Percentiles rank a stretch among this genome's conserved stretches.
Conservation (phyloP, 2,113 vertebrate genomes). For the human region DNA sequence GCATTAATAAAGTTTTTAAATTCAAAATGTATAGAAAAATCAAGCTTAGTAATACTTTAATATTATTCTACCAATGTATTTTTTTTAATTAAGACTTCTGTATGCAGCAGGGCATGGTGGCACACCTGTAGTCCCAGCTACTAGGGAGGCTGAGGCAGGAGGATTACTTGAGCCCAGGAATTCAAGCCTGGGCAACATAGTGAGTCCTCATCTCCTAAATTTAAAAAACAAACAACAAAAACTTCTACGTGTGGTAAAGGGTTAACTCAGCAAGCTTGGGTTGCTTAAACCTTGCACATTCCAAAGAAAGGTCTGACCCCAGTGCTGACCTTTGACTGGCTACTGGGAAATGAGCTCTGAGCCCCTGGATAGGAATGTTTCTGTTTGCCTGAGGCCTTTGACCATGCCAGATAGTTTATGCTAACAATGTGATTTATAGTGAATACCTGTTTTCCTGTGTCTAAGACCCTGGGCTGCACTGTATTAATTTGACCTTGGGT, state of each 20-base stretch:
- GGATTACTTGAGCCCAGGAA: neutral
- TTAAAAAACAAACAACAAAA: neutral
- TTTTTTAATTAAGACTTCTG: neutral
- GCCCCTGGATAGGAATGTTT: neutral
- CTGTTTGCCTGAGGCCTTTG: neutral
- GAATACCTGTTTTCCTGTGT: neutral
- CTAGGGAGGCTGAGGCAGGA: neutral
- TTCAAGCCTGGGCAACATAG: neutral
- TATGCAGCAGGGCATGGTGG: neutral
- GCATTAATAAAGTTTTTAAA: slow-evolving; percentile 4
- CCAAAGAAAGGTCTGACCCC: neutral
- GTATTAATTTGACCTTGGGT: neutral
- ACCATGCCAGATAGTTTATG: neutral
- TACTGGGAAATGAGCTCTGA: neutral
- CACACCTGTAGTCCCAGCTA: neutral
- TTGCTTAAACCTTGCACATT: neutral
- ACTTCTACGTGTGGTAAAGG: neutral
- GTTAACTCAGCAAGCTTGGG: neutral
- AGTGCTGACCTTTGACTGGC: neutral
- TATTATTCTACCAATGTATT: neutral
- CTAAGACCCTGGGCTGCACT: neutral
- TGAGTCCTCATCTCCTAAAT: neutral
- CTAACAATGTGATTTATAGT: neutral
- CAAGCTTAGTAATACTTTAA: neutral
- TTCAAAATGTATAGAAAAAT: neutral